A percentile compares a stretch with the other conserved stretches of the same genome.
These are phyloP conservation scores for Charadrius vociferus DNA, from an alignment of 2,113 vertebrate genomes.

Conservation along the genomic window DNA sequence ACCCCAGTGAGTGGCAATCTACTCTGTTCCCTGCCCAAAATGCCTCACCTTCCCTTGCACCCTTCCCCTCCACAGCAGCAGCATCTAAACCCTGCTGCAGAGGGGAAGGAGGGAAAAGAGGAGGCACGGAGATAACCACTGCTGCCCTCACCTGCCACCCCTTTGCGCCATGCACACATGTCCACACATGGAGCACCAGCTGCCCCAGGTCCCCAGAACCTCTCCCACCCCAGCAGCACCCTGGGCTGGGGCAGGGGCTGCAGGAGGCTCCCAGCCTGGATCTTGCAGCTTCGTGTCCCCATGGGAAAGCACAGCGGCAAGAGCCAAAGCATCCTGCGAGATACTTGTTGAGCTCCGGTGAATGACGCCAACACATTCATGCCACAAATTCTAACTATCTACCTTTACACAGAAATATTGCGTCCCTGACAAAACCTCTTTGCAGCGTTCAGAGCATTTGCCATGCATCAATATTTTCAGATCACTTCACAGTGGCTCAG, in stretches of 20 bases:
- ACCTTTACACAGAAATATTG: not conserved
- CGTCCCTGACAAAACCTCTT: not conserved
- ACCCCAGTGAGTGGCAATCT: accelerated
- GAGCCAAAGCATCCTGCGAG: not conserved
- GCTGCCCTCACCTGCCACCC: not conserved
- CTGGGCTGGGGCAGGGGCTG: not conserved
- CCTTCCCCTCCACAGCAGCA: not conserved
- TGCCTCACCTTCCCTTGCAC: not conserved
- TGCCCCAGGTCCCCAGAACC: accelerated
- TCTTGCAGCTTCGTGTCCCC: not conserved
- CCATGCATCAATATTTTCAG: not conserved
- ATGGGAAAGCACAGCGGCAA: not conserved
- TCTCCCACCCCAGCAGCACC: not conserved
- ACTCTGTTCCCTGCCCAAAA: not conserved
- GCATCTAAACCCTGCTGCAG: not conserved
- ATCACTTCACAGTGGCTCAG: not conserved
- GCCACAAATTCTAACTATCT: not conserved
- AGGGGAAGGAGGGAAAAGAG: not conserved
- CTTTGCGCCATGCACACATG: accelerated
- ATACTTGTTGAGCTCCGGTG: accelerated
- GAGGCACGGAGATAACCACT: not conserved
- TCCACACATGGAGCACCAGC: not conserved
- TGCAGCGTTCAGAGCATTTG: not conserved
- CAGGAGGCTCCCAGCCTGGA: not conserved
- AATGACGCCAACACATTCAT: accelerated